Evolutionary conservation across 2,113 vertebrate species (phyloP), one percentile per base, ranked within the genome.

Genomic region (Gobius niger): DNA sequence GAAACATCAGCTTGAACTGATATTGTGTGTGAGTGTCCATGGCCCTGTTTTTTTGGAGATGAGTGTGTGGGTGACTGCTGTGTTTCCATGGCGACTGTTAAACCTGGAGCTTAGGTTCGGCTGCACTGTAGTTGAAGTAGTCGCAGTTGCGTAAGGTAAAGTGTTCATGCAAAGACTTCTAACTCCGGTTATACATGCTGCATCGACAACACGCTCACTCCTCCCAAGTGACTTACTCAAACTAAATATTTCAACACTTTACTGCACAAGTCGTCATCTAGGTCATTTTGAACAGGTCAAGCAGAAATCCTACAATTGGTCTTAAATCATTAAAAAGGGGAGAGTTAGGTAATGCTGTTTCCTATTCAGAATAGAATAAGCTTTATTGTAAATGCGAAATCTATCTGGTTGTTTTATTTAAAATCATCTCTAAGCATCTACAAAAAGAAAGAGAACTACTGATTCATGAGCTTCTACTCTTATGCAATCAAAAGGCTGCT

Each of bases 11-110:
- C 73, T 79, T 73, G 16, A 68, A 57, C 62, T 70, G 49, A 14
- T 9, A 44, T 12, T 44, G 82, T 51, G 65, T 51, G 19, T 40
- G 67, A 56, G 24, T 66, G 61, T 59, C 60, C 52, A 68, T 47
- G 41, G 63, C 70, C 80, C 15, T 75, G 52, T 72, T 74, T 72
- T 72, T 7, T 54, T 54, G 18, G 15, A 47, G 68, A 64, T 44
- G 67, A 67, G 69, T 56, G 70, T 75, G 81, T 83, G 83, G 74
- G 83, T 83, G 83, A 77, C 60, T 86, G 73, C 78, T 77, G 76
- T 77, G 88, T 91, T 90, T 80, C 90, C 80, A 91, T 87, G 83
- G 86, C 63, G 75, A 90, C 74, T 50, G 87, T 52, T 89, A 85
- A 88, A 91, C 81, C 85, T 76, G 62, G 73, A 71, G 77, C 75